Base-by-base conservation (phyloP, 92 coral and sea anemone species). In the Pocillopora grandis region DNA sequence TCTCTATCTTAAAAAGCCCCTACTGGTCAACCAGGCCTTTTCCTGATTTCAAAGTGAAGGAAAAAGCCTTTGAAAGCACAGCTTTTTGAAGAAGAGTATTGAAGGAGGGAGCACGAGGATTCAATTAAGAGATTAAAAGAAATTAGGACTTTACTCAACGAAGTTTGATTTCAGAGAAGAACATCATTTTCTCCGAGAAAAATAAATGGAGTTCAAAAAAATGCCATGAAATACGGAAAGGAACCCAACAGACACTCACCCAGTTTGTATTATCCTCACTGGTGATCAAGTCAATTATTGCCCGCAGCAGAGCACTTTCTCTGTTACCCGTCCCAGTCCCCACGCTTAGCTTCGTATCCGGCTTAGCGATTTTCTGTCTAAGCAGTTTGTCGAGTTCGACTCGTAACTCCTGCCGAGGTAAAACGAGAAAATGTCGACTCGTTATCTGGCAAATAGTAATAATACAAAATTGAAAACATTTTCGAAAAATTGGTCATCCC, bases 221-320 rank as follows among this genome's bases (percentile, higher is more conserved):
- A 42, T 42, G 52, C 52, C 8, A 42, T 3, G 52, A 69, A 69
- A 35, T 9, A 69, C 1, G 52, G 73, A 12, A 31, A n/a, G 19
- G 7, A 10, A 10, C 20, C 21, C 8, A 19, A 19, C 12, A 12
- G 27, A 9, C 56, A 14, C 88, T 77, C 76, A 90, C 92, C 94
- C 91, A 86, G 81, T 82, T 92, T 36, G 80, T 82, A 27, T 85
- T 83, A 69, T 87, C 92, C 71, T 94, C 98, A 52, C 91, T 92
- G 37, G 98, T 94, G 49, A 97, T 94, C 18, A 97, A 97, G 48
- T 97, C 99, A n/a, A 97, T 97, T 35, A 97, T 94, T 36, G 98
- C 92, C 36, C 90, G 90, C 55, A 97, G 84, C 55, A 97, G 85
- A 75, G 87, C 77, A 62, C 92, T 90, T 33, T 90, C 95, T 58